phyloP scores from a whole-genome alignment of 64 coral and sea anemone species.

The Montipora sp. region DNA sequence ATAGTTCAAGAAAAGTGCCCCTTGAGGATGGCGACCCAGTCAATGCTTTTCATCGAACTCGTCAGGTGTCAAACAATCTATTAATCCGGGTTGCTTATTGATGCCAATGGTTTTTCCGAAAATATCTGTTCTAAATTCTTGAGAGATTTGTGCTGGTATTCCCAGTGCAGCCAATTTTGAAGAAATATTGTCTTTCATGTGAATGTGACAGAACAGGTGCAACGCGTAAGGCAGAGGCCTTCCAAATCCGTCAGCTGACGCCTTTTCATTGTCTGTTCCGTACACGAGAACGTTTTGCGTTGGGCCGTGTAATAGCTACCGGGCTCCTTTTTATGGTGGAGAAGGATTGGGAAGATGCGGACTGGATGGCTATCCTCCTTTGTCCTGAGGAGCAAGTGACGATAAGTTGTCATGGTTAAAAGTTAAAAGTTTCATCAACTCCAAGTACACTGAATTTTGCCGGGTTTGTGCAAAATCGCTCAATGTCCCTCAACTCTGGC shows the following conservation, averaged over 20 bases:
- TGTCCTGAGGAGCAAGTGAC: constrained; percentile 46
- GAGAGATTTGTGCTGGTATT: constrained; percentile 11
- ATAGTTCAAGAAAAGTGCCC: constrained; percentile 19
- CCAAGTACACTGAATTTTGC: constrained; percentile 60
- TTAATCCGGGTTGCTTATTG: constrained; percentile 12
- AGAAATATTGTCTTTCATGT: constrained; percentile 75
- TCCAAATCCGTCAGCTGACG: constrained; percentile 60
- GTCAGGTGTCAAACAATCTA: constrained; percentile 14
- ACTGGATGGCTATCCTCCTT: constrained; percentile 50
- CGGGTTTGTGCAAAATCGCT: constrained; percentile 72
- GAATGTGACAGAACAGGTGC: constrained; percentile 72
- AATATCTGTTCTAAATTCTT: constrained; percentile 58
- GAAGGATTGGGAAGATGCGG: constrained; percentile 60
- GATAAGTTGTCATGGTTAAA: constrained; percentile 47
- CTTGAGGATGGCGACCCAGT: constrained; percentile 26
- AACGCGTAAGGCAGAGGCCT: constrained; percentile 39
- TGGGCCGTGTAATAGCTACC: constrained; percentile 43
- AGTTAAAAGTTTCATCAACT: constrained; percentile 75
- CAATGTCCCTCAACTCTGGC: constrained; percentile 63
- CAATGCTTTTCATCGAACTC: constrained; percentile 54
- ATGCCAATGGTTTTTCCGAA: constrained; percentile 58
- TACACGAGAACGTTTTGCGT: constrained; percentile 59
- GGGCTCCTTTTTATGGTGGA: constrained; percentile 66
- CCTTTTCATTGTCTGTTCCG: constrained; percentile 61
- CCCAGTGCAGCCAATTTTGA: constrained; percentile 45